These are phyloP conservation scores for Drosophila histrio DNA, from an alignment of 2,888 invertebrate species.

Conservation along the genomic window DNA sequence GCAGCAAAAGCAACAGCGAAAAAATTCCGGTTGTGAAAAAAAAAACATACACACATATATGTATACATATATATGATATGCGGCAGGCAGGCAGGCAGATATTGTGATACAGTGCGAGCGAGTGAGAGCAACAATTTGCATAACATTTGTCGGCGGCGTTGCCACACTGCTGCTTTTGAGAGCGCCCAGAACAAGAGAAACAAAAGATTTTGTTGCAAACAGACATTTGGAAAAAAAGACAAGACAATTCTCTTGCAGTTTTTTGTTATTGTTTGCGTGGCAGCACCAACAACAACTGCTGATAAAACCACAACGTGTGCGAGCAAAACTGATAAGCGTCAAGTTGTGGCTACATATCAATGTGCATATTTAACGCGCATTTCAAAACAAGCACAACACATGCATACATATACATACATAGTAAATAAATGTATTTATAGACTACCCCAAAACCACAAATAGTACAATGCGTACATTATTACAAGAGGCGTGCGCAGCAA, in stretches of 20 bases:
- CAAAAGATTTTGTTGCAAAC: conserved; percentile 20
- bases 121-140: conserved; percentile 54
- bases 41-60: conserved; percentile 27
- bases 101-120: conserved; percentile 24
- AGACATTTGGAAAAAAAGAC: neutral
- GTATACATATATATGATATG: neutral
- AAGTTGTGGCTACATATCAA: conserved; percentile 8
- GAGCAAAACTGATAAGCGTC: conserved; percentile 38
- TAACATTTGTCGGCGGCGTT: conserved; percentile 47
- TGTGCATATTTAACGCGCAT: neutral
- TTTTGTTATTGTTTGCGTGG: conserved; percentile 51
- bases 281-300: conserved; percentile 18
- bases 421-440: conserved; percentile 15
- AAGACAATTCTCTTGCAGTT: conserved; percentile 13
- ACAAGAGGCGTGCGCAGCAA: conserved; percentile 20
- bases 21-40: conserved; percentile 76
- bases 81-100: conserved; percentile 1
- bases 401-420: neutral
- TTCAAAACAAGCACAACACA: conserved; percentile 2
- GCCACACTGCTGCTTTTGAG: conserved; percentile 30
- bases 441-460: conserved; percentile 7
- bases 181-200: conserved; percentile 2
- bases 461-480: conserved; percentile 3
- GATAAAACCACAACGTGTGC: conserved; percentile 47
- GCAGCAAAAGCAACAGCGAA: conserved; percentile 68